Percentiles rank a stretch among this genome's conserved stretches.
Evolutionary conservation across 2,888 invertebrate genomes (phyloP).

Genomic region (Tetragonula carbonaria): DNA sequence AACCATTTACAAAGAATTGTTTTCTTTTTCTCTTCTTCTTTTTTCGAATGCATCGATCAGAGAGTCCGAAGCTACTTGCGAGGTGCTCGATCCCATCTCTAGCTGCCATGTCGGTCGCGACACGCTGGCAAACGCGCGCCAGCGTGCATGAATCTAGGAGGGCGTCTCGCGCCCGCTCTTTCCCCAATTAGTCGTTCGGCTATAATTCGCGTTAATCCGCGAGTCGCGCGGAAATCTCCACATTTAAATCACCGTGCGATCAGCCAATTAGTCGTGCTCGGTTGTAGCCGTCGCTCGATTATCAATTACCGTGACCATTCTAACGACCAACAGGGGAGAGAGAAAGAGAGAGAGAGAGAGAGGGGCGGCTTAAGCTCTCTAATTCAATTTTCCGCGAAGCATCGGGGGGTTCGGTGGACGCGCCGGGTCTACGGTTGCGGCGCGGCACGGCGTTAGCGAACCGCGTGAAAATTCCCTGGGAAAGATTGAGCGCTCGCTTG

Average conservation of each 20-base stretch:
- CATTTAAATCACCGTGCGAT: constrained; percentile 78
- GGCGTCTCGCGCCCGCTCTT: constrained; percentile 60
- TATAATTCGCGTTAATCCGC: constrained; percentile 77
- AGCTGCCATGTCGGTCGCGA: not conserved
- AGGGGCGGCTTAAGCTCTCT: constrained; percentile 73
- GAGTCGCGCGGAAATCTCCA: constrained; percentile 72
- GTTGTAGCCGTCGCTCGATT: constrained; percentile 74
- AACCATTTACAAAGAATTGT: too few species aligned
- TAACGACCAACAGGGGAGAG: constrained; percentile 62
- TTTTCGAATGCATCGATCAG: too few species aligned
- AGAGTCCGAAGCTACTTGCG: too few species aligned
- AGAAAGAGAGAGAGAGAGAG: too few species aligned
- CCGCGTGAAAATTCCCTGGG: constrained; percentile 22
- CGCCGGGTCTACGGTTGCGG: not conserved
- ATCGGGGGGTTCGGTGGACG: constrained; percentile 11
- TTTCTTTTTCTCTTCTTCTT: too few species aligned
- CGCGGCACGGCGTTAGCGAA: not conserved
- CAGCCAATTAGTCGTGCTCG: constrained; percentile 71
- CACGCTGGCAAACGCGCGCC: constrained; percentile 14
- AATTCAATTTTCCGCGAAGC: constrained; percentile 75
- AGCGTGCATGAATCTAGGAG: constrained; percentile 25
- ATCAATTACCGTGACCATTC: constrained; percentile 79
- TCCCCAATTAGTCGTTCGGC: constrained; percentile 79
- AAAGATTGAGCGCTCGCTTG: constrained; percentile 18
- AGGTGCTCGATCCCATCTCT: too few species aligned